These are phyloP conservation scores for Ascidia mentula DNA, from an alignment of 23 tunicate genomes.

Conservation along the genomic window DNA sequence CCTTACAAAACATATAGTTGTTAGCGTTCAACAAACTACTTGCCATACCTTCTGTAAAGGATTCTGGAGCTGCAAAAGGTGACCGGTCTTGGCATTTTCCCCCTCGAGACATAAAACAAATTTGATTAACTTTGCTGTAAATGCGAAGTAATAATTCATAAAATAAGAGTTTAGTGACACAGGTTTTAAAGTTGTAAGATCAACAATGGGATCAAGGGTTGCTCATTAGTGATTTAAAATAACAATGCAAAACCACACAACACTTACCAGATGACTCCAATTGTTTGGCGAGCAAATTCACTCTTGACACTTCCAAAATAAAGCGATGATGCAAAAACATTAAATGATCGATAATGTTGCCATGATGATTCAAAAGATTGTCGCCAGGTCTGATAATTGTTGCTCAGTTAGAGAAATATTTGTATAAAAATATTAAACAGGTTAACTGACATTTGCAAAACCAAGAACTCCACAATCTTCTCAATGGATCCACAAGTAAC, in stretches of 20 bases:
- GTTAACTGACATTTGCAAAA: background rate
- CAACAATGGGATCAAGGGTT: no score
- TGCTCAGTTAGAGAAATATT: background rate
- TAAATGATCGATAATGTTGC: background rate
- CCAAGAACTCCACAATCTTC: background rate
- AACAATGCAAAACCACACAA: no score
- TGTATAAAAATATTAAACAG: no score
- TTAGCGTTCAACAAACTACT: background rate
- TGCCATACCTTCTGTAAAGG: background rate
- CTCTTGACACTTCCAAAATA: background rate
- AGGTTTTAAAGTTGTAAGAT: no score
- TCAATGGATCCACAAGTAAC: slow-evolving; percentile 2
- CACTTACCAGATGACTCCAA: no score
- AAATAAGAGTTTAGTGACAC: no score
- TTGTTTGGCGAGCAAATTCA: background rate
- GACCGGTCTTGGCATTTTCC: background rate
- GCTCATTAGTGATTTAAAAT: no score
- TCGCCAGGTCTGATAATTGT: background rate
- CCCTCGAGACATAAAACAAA: background rate
- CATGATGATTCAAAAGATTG: background rate
- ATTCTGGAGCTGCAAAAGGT: background rate
- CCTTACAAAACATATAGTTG: no score
- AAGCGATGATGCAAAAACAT: background rate
- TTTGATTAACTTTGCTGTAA: no score
- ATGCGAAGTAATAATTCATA: no score